Evolutionary conservation across 2,797 vertebrate genomes (phyloP), one percentile per base, ranked within the genome.

Genomic region (Lindbergichthys nudifrons): DNA sequence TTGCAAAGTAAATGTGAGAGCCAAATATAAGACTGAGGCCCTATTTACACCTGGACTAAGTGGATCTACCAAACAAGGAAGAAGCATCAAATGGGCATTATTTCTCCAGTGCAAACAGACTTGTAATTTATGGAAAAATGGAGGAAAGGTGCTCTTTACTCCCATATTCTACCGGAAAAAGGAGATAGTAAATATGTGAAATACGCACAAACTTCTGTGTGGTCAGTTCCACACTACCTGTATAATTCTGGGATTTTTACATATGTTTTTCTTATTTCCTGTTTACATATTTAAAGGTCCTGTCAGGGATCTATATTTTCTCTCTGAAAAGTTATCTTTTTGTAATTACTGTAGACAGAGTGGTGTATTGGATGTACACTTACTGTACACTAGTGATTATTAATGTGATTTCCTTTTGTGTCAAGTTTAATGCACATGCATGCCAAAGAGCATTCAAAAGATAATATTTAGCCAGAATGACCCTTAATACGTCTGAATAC

Each of bases 221-320:
- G 56, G 21, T 66, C 79, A 47, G 76, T 79, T 41, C 46, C 26
- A 6, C 61, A 36, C 56, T 15, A 41, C 47, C 63, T 84, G 80
- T 58, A 70, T 10, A 66, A 43, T 46, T 78, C 67, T 70, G 75
- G 19, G 75, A 74, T 89, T 92, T 91, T 90, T 91, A 80, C 81
- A 85, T 79, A 72, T 74, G 6, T 0, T 19, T 88, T 88, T 86
- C 78, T 83, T 83, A 90, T 89, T 89, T 88, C 62, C 32, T 73
- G 79, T 91, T 89, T 83, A 87, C 80, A 86, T 88, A 70, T 84
- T 70, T 45, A 56, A 70, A 70, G 68, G 77, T 74, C 75, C 70
- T 8, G 42, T 61, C 1, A 3, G 16, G 80, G 78, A 58, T 85
- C 82, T 54, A 60, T 69, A 80, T 75, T 87, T 82, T 82, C 70